Conservation (phyloP, 92 coral and sea anemone species). For the Virgularia gustaviana region DNA sequence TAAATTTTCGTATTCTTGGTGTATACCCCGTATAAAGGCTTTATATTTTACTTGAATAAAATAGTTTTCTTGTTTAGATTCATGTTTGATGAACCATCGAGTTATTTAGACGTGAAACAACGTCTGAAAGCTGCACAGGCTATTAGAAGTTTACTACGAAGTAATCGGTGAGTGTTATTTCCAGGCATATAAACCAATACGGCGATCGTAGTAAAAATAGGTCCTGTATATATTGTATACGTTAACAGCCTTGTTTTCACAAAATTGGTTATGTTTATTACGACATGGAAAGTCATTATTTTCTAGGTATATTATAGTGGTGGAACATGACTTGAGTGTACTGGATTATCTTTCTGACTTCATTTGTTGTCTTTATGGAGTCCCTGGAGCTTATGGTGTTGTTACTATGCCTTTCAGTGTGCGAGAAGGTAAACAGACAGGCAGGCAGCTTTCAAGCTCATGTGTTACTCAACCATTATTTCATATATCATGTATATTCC, state of each 20-base stretch:
- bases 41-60: neutral
- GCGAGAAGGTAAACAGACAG: constrained; percentile 97
- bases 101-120: constrained; percentile 98
- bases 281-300: neutral
- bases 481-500: too few relatives aligned
- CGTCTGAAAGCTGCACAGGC: constrained; percentile 92
- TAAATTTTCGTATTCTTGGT: neutral
- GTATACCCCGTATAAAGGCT: neutral
- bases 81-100: constrained; percentile 99
- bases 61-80: constrained; percentile 58
- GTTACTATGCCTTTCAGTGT: constrained; percentile 99
- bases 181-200: neutral
- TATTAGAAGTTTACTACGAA: constrained; percentile 59
- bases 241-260: too few relatives aligned
- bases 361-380: constrained; percentile 97
- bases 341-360: constrained; percentile 93
- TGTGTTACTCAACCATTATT: too few relatives aligned
- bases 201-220: too few relatives aligned
- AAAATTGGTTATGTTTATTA: too few relatives aligned
- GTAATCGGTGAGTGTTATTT: constrained; percentile 62
- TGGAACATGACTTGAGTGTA: constrained; percentile 99
- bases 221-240: too few relatives aligned
- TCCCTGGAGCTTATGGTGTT: constrained; percentile 94
- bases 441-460: too few relatives aligned
- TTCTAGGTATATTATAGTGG: constrained; percentile 92